Percentiles rank a stretch among this genome's conserved stretches.
These are phyloP conservation scores for Tyto alba DNA, from an alignment of 2,113 vertebrate genomes.

Conservation along the genomic window DNA sequence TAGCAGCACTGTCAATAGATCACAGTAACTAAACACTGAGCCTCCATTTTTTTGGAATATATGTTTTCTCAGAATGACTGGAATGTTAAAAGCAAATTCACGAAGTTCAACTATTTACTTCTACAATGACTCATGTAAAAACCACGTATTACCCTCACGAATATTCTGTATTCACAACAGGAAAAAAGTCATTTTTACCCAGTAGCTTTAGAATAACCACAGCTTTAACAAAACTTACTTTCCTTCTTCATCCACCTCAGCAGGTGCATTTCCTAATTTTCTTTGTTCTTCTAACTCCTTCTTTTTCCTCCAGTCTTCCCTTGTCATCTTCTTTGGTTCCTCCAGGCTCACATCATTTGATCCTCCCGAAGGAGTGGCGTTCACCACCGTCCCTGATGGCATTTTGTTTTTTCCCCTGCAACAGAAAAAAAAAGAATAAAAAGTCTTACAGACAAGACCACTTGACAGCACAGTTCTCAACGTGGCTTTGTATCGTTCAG, in stretches of 20 bases:
- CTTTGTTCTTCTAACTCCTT: conserved; percentile 97
- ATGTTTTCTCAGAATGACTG: not conserved
- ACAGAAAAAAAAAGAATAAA: not conserved
- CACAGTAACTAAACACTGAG: not conserved
- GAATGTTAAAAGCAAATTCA: not conserved
- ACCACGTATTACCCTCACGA: fast-evolving
- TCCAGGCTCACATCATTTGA: conserved; percentile 85
- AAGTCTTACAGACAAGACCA: fast-evolving
- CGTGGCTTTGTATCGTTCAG: fast-evolving
- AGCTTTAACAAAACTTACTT: conserved; percentile 79
- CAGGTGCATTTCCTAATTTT: conserved; percentile 94
- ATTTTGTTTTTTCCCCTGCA: not conserved
- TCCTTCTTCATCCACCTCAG: conserved; percentile 97
- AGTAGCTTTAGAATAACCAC: not conserved
- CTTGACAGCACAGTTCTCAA: not conserved
- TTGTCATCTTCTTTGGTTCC: conserved; percentile 96
- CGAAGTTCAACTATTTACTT: not conserved
- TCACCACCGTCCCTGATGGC: conserved; percentile 40
- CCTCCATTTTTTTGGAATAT: fast-evolving
- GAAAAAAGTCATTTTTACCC: not conserved
- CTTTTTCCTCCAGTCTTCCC: conserved; percentile 98
- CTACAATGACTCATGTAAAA: not conserved
- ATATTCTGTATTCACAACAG: not conserved
- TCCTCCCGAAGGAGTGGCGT: conserved; percentile 36
- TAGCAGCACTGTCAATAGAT: not conserved